These are phyloP conservation scores for Colinus virginianus DNA, from an alignment of 2,113 vertebrate genomes.

Conservation along the genomic window DNA sequence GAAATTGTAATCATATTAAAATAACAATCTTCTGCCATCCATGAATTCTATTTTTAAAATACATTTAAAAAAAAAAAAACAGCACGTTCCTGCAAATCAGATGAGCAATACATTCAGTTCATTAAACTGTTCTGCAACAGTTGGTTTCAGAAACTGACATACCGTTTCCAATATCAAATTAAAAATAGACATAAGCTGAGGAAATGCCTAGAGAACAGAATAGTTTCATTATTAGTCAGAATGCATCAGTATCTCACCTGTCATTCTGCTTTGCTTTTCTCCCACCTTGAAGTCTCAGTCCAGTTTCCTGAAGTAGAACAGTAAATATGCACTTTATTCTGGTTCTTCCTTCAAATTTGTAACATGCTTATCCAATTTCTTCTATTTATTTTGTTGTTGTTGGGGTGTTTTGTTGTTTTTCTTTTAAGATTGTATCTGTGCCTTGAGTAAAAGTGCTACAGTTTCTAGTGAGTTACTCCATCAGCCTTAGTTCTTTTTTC, in stretches of 20 bases:
- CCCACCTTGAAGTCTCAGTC: not conserved
- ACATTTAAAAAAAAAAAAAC: not conserved
- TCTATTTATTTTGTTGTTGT: not conserved
- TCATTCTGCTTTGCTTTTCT: constrained; percentile 72
- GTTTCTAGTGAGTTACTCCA: constrained; percentile 18
- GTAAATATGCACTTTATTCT: not conserved
- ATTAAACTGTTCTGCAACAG: not conserved
- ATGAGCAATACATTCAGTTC: not conserved
- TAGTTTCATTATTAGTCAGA: not conserved
- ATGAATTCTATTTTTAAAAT: not conserved
- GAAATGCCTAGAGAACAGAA: not conserved
- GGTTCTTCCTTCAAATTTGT: not conserved
- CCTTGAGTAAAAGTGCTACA: not conserved
- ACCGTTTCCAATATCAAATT: not conserved
- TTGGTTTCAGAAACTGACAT: not conserved
- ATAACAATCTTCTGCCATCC: not conserved
- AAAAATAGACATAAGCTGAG: not conserved
- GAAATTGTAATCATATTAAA: not conserved
- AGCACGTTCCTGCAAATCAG: not conserved
- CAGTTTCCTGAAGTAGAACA: constrained; percentile 16
- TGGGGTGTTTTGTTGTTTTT: too few relatives aligned
- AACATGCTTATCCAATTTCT: not conserved
- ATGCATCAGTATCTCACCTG: constrained; percentile 75
- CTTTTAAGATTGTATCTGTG: not conserved
- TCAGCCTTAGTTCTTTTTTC: constrained; percentile 6